Evolutionary conservation across 2,888 invertebrate species (phyloP), one percentile per base, ranked within the genome.

Genomic region (Cyaniris semiargus): DNA sequence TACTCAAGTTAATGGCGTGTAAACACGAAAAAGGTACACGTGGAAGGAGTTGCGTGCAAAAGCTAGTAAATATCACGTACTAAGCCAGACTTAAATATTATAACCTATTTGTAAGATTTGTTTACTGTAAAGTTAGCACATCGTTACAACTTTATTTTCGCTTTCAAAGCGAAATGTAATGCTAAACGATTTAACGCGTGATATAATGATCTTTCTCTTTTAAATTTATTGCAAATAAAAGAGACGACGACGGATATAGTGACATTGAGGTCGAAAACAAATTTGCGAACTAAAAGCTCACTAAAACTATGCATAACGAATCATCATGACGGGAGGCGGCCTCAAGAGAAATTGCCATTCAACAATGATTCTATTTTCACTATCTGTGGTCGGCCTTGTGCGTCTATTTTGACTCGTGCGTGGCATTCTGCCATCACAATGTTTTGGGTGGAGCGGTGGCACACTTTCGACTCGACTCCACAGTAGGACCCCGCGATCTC

Each of bases 391-490:
- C 90, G 91, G 88, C 93, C 94, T 93, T 93, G 93, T 83, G 84
- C 81, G 83, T 89, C 89, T 90, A 90, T 91, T 92, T 89, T 80
- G 85, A 86, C 83, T 80, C 79, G 81, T 81, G 81, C 82, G 83
- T 92, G 92, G 92, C 94, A 92, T 84, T 81, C 80, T 92, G 92
- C 94, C 93, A 92, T 86, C 85, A 79, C 86, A 87, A 85, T 88
- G 87, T 89, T 91, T 90, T 89, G 88, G 86, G 82, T 84, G 84
- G 83, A 81, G 84, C 82, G 80, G 79, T 86, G 89, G 85, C 90
- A 90, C 87, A 92, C 92, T 91, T 90, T 91, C 87, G 84, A 86
- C 83, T 79, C 81, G 78, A 80, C 79, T 76, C 78, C 79, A 80
- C 80, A 77, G 78, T 78, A 78, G 80, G 78, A 76, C 80, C 76